phyloP scores from a whole-genome alignment of 2,888 invertebrate genomes.

The Escarpia spicata region DNA sequence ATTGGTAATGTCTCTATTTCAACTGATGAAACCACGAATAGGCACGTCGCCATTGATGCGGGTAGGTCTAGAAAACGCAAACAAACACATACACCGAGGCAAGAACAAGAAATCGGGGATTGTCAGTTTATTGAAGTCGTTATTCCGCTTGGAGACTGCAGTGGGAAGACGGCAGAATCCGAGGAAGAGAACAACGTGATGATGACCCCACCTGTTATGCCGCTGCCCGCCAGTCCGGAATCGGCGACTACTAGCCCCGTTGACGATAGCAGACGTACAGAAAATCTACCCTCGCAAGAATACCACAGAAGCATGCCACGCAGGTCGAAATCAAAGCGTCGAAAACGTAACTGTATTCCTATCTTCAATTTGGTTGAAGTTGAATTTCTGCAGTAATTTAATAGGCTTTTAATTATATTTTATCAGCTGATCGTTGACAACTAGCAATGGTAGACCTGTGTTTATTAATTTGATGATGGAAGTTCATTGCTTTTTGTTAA shows the following conservation, averaged over 20 bases:
- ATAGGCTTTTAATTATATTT: not conserved
- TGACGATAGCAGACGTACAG: conserved; percentile 1
- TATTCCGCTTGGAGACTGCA: conserved; percentile 16
- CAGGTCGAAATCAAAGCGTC: conserved; percentile 3
- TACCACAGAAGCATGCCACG: conserved; percentile 12
- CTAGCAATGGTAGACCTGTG: too few species aligned
- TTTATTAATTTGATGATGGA: too few species aligned
- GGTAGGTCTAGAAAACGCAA: conserved; percentile 13
- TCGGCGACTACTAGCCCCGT: not conserved
- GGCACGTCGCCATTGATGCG: not conserved
- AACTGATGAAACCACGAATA: not conserved
- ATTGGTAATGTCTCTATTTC: conserved; percentile 2
- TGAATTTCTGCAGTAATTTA: not conserved
- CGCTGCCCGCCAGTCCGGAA: conserved; percentile 9
- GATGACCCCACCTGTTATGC: not conserved
- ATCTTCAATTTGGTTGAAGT: not conserved
- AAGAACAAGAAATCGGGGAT: conserved; percentile 6
- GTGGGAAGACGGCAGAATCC: not conserved
- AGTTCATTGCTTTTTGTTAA: too few species aligned
- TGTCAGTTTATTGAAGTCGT: conserved; percentile 16
- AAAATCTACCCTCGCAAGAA: not conserved
- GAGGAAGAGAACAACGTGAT: conserved; percentile 8
- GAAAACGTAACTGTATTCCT: not conserved
- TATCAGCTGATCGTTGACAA: too few species aligned
- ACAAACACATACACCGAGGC: conserved; percentile 12